Evolutionary conservation across 2,113 vertebrate species (phyloP), one percentile per base, ranked within the genome.

Genomic region (Arenaria interpres): DNA sequence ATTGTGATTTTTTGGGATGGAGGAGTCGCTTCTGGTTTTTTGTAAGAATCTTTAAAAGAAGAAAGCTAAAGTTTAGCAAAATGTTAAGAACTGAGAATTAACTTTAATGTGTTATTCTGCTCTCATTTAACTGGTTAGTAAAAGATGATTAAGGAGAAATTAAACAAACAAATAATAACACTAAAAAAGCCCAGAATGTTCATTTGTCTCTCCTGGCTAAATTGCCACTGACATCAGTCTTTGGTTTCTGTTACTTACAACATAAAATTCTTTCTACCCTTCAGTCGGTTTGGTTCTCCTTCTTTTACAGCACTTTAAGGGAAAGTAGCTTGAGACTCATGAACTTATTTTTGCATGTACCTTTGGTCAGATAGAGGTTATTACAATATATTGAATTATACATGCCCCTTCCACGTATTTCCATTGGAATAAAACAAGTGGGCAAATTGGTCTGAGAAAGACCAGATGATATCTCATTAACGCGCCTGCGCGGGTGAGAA

Each of bases 321-420:
- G 50, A 90, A 63, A 3, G 10, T 23, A 37, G 4, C 12, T 78
- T 71, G 39, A 92, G 76, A 51, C 27, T 22, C 46, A 56, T 2
- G 1, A 50, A 25, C 8, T 3, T 16, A 4, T 9, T 76, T 87
- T 30, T 43, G 25, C 23, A 71, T 0, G 0, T 43, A 3, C 4
- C 1, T 71, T 84, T 45, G 30, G 4, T 56, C 66, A 57, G 33
- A 56, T 3, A 69, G 17, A 82, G 16, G 11, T 69, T 51, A 60
- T 33, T 33, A 46, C 30, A 50, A 33, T 60, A n/a, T 46, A 54
- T 7, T 5, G n/a, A 63, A 89, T 79, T 62, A 53, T 8, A 75
- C 7, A 19, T 0, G 1, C 0, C 6, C 16, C 6, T 2, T 8
- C 22, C 45, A 82, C 8, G 8, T 20, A 57, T 48, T 83, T 85